phyloP scores from a whole-genome alignment of 2,888 invertebrate species.

The Diplolepis rosae region DNA sequence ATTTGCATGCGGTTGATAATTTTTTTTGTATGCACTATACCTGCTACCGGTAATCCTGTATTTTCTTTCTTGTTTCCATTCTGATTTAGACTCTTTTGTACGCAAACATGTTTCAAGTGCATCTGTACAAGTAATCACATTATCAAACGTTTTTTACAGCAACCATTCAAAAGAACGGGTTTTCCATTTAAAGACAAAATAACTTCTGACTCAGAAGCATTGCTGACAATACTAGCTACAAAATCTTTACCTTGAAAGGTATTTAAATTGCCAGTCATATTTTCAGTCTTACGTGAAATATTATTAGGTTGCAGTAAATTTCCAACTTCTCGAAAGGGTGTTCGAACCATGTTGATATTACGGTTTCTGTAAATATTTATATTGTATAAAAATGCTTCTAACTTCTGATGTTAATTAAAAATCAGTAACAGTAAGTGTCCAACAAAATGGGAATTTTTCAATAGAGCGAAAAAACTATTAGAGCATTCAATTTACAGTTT shows the following conservation, averaged over 20 bases:
- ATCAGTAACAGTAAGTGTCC: too few relatives aligned
- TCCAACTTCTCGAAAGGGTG: too few relatives aligned
- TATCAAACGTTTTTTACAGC: neutral
- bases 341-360: too few relatives aligned
- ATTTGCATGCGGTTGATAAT: slow-evolving; percentile 19
- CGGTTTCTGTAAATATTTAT: too few relatives aligned
- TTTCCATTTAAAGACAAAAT: neutral
- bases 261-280: neutral
- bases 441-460: too few relatives aligned
- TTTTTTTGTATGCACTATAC: neutral
- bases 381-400: too few relatives aligned
- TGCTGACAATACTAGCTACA: neutral
- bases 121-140: slow-evolving; percentile 5
- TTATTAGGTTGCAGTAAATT: neutral
- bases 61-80: slow-evolving; percentile 20
- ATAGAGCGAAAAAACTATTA: too few relatives aligned
- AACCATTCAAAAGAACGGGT: neutral
- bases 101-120: neutral
- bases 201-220: neutral
- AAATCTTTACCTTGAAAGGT: neutral
- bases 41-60: slow-evolving; percentile 30
- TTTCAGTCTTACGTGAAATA: neutral
- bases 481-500: too few relatives aligned
- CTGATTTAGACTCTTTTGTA: neutral
- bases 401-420: too few relatives aligned